Evolutionary conservation across 2,888 invertebrate genomes (phyloP).

Genomic region (Sthenelais limicola): DNA sequence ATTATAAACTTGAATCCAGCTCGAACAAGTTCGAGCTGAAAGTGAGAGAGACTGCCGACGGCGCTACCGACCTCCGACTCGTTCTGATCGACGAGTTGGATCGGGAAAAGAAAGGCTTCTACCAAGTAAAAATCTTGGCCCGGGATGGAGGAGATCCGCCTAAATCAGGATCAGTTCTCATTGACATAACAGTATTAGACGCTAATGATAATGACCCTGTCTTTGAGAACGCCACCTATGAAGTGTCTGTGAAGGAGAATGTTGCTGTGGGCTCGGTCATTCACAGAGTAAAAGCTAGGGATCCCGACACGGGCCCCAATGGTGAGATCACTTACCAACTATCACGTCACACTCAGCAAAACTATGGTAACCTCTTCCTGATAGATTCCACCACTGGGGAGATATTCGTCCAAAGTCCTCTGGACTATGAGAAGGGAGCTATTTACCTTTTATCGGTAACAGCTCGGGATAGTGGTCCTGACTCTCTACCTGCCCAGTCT

Average conservation of each 20-base stretch:
- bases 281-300: constrained; percentile 53
- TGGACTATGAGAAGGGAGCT: constrained; percentile 47
- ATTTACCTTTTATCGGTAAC: constrained; percentile 45
- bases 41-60: constrained; percentile 35
- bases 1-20: constrained; percentile 42
- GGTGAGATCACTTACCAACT: constrained; percentile 52
- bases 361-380: constrained; percentile 44
- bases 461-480: constrained; percentile 62
- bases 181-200: constrained; percentile 49
- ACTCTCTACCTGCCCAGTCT: constrained; percentile 84
- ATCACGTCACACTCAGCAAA: constrained; percentile 36
- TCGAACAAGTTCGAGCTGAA: constrained; percentile 32
- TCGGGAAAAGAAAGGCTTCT: constrained; percentile 31
- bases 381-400: constrained; percentile 43
- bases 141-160: constrained; percentile 60
- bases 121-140: constrained; percentile 84
- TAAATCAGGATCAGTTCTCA: constrained; percentile 39
- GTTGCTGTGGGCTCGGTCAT: constrained; percentile 37
- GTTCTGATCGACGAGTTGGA: constrained; percentile 44
- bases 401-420: constrained; percentile 36
- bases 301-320: constrained; percentile 54
- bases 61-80: constrained; percentile 40
- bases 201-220: constrained; percentile 50
- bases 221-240: constrained; percentile 46
- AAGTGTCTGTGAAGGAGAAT: constrained; percentile 43